phyloP scores from a whole-genome alignment of 2,888 invertebrate species.

The Meliscaeva auricollis region DNA sequence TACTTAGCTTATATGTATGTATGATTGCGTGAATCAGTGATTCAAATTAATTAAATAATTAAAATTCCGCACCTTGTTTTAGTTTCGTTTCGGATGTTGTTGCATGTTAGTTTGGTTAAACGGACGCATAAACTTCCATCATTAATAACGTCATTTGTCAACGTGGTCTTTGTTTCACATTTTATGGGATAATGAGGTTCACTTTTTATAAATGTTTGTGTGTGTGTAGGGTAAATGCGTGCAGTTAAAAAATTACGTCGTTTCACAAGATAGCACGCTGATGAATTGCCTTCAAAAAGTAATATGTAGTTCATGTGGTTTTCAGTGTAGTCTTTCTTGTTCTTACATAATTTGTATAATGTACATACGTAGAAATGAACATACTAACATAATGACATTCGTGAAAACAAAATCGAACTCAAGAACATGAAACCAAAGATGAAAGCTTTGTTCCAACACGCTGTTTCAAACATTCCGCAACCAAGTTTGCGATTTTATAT shows the following conservation, averaged over 20 bases:
- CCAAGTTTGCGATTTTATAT: no score
- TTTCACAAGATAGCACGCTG: slow-evolving; percentile 37
- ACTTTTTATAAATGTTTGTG: slow-evolving; percentile 38
- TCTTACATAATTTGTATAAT: no score
- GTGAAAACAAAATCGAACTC: no score
- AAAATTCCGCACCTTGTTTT: slow-evolving; percentile 74
- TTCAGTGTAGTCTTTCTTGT: neutral
- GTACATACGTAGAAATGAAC: no score
- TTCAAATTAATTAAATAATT: slow-evolving; percentile 76
- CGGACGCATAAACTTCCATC: slow-evolving; percentile 69
- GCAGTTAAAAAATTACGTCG: slow-evolving; percentile 26
- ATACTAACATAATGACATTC: no score
- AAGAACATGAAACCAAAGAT: no score
- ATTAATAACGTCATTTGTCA: slow-evolving; percentile 76
- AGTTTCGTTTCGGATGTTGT: slow-evolving; percentile 19
- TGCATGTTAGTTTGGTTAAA: slow-evolving; percentile 23
- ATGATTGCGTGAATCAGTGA: slow-evolving; percentile 74
- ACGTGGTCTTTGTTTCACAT: slow-evolving; percentile 70
- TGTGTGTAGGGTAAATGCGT: slow-evolving; percentile 37
- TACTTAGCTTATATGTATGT: slow-evolving; percentile 66
- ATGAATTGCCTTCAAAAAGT: slow-evolving; percentile 61
- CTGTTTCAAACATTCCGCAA: no score
- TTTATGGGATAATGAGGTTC: slow-evolving; percentile 73
- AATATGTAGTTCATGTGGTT: slow-evolving; percentile 30
- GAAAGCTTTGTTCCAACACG: no score